Evolutionary conservation across 2,888 invertebrate species (phyloP).

Genomic region (Plagiodera versicolora): DNA sequence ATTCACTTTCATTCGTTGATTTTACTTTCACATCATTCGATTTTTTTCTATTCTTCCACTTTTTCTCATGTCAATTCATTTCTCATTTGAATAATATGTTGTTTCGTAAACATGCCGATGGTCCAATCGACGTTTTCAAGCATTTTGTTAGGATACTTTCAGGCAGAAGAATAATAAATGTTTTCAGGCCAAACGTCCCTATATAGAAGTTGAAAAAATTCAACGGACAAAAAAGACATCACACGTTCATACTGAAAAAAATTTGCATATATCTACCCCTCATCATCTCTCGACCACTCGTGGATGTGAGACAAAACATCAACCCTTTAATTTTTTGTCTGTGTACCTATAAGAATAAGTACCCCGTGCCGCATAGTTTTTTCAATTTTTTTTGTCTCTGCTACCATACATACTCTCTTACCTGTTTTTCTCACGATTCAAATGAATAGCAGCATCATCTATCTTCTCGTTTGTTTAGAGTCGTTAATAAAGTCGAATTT

Average conservation of each 20-base stretch:
- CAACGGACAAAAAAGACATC: conserved; percentile 21
- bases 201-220: conserved; percentile 19
- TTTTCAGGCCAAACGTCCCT: too few relatives aligned
- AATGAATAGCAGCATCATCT: conserved; percentile 30
- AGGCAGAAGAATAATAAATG: too few relatives aligned
- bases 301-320: conserved; percentile 29
- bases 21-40: too few relatives aligned
- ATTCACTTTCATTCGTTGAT: too few relatives aligned
- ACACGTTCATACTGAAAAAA: conserved; percentile 17
- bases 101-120: too few relatives aligned
- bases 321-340: conserved; percentile 31
- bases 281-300: conserved; percentile 22
- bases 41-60: too few relatives aligned
- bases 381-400: conserved; percentile 20
- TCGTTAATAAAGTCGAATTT: conserved; percentile 33
- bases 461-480: conserved; percentile 33
- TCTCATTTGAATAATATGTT: too few relatives aligned
- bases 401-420: conserved; percentile 17
- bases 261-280: conserved; percentile 30
- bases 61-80: too few relatives aligned
- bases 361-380: conserved; percentile 29
- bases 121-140: too few relatives aligned
- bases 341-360: conserved; percentile 18
- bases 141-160: too few relatives aligned
- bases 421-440: conserved; percentile 33